Evolutionary conservation across 2,113 vertebrate genomes (phyloP).

Genomic region (Lagopus muta): DNA sequence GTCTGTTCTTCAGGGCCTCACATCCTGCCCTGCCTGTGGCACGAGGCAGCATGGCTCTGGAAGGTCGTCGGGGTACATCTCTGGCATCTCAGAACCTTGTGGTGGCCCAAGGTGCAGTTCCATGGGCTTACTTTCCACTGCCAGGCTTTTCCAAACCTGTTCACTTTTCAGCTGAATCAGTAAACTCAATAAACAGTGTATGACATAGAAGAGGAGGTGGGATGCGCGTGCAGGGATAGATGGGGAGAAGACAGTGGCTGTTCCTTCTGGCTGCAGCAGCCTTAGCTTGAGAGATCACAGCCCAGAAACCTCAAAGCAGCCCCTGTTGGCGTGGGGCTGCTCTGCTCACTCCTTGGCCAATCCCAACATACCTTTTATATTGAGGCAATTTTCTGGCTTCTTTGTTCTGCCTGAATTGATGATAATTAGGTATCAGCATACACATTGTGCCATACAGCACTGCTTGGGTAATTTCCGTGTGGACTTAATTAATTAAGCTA

Average conservation of each 20-base stretch:
- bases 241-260: fast-evolving
- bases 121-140: not conserved
- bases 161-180: not conserved
- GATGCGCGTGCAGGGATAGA: not conserved
- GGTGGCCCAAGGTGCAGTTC: not conserved
- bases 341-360: fast-evolving
- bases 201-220: fast-evolving
- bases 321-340: not conserved
- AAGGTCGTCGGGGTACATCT: not conserved
- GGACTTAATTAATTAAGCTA: slow-evolving; percentile 55
- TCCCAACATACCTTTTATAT: not conserved
- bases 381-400: not conserved
- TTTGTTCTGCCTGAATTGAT: not conserved
- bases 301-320: fast-evolving
- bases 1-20: not conserved
- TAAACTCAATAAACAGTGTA: fast-evolving
- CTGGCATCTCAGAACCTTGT: not conserved
- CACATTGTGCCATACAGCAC: not conserved
- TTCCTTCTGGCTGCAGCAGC: not conserved
- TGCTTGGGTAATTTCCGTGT: not conserved
- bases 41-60: not conserved
- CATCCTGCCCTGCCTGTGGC: not conserved
- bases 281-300: not conserved
- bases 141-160: not conserved
- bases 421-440: not conserved